Evolutionary conservation across 2,113 vertebrate species (phyloP).

Genomic region (Apeltes quadracus): DNA sequence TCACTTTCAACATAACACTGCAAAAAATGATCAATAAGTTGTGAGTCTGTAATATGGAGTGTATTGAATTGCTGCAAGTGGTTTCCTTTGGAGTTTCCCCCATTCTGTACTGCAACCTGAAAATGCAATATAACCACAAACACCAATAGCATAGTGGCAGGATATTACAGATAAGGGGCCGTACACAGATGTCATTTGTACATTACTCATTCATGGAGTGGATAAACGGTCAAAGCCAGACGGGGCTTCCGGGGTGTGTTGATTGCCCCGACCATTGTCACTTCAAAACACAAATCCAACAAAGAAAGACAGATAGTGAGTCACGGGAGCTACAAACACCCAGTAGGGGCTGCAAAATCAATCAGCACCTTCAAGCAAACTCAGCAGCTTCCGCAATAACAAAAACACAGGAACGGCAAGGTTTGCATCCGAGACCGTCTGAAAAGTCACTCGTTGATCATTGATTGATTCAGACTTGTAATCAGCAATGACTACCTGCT

Average conservation of each 20-base stretch:
- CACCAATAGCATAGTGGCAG: background rate
- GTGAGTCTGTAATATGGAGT: background rate
- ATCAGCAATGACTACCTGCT: background rate
- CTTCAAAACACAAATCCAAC: conserved; percentile 22
- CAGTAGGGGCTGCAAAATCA: conserved; percentile 24
- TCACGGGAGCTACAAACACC: conserved; percentile 27
- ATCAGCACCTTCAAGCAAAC: conserved; percentile 26
- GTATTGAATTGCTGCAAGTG: background rate
- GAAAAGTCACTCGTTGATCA: background rate
- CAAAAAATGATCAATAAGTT: background rate
- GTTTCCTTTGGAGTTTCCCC: background rate
- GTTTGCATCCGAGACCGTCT: conserved; percentile 5
- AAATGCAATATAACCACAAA: conserved; percentile 6
- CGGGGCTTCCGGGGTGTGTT: conserved; percentile 13
- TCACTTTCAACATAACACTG: background rate
- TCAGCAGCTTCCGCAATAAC: conserved; percentile 32
- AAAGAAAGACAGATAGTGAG: conserved; percentile 32
- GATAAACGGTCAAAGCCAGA: conserved; percentile 23
- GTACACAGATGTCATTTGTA: conserved; percentile 14
- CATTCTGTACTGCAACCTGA: background rate
- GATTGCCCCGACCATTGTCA: conserved; percentile 18
- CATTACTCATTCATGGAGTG: conserved; percentile 32
- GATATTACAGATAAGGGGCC: background rate
- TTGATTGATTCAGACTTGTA: background rate
- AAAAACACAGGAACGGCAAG: conserved; percentile 13